Base-by-base conservation (phyloP, 2,797 vertebrate species). In the Gorsachius magnificus region DNA sequence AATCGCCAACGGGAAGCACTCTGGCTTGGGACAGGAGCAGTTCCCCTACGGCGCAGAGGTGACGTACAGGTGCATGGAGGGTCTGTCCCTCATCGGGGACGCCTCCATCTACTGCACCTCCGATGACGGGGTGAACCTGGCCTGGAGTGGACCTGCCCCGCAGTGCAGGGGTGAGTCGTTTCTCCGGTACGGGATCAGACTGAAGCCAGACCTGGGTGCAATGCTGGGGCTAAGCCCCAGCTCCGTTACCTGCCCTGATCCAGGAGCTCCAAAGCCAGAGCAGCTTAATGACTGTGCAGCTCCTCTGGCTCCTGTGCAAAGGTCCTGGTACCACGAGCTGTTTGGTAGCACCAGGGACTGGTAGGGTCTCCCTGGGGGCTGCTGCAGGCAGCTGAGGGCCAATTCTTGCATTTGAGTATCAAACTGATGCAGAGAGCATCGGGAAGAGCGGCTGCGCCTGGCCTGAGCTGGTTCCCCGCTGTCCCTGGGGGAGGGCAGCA, bases 11-110 rank as follows among this genome's bases (percentile, higher is more conserved):
- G 96, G 94, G 48, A 5, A 22, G 45, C 61, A 86, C 87, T 68
- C 69, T 0, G 68, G 16, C 22, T 2, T 1, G 3, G 1, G 6
- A 0, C 0, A 0, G 14, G 9, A 19, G 5, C 8, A 51, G 24
- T 95, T 95, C 22, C 11, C 41, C 6, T 97, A 97, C 0, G 94
- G 94, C 2, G 0, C 82, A 4, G 7, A 17, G 8, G 95, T 96
- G 35, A 93, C 25, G 1, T 97, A 97, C 65, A 56, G 5, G 7
- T 96, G 96, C 5, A 8, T 0, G 0, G 11, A 58, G 56, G 96
- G 96, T 6, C 84, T 96, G 79, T 93, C 96, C 75, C 95, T 97
- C 5, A 1, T 97, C 0, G 96, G 96, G 69, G 35, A 76, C 0
- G 0, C 4, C 11, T 16, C 84, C 93, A 38, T 97, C 33, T 58